Evolutionary conservation across 2,888 invertebrate genomes (phyloP), one percentile per base, ranked within the genome.

Genomic region (Lasioglossum figueresi): DNA sequence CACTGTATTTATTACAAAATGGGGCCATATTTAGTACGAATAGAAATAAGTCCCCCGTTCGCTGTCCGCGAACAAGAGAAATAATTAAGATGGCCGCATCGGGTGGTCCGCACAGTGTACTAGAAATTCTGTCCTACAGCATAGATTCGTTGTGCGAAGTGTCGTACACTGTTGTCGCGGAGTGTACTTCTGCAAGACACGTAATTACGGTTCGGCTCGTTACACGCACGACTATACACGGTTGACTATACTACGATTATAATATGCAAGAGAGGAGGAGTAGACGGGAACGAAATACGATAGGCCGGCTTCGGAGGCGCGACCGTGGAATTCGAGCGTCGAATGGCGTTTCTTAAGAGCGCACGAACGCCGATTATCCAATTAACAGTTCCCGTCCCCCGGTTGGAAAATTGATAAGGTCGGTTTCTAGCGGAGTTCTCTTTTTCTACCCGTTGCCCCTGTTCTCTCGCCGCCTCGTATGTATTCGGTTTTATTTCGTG

Each of bases 291-390:
- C 63, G 89, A 82, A 82, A 88, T 76, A 80, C 74, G 84, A 79
- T 85, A 83, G 63, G 79, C 14, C 63, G 70, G 63, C 19, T 52
- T 48, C 56, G 79, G 63, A 79, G 84, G 72, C 80, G 84, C 85
- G 83, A 85, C 52, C 68, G 40, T 27, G 80, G 82, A 85, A 80
- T 89, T 87, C 81, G 77, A 86, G 34, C 79, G 83, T 52, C 71
- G 75, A 43, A 77, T 66, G 76, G 68, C 66, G 80, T 78, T 78
- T 79, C 89, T 78, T 80, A 52, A 37, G 77, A 37, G 72, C 77
- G 75, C 71, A 76, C 78, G 68, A 82, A 76, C 82, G 70, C 63
- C 91, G 86, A 90, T 90, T 91, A 91, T 90, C 91, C 90, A 91
- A 90, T 90, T 91, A 90, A 90, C 85, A 78, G 86, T 86, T 80